These are phyloP conservation scores for Heliocidaris tuberculata DNA, from an alignment of 35 echinoderm and acorn worm genomes.

Conservation along the genomic window DNA sequence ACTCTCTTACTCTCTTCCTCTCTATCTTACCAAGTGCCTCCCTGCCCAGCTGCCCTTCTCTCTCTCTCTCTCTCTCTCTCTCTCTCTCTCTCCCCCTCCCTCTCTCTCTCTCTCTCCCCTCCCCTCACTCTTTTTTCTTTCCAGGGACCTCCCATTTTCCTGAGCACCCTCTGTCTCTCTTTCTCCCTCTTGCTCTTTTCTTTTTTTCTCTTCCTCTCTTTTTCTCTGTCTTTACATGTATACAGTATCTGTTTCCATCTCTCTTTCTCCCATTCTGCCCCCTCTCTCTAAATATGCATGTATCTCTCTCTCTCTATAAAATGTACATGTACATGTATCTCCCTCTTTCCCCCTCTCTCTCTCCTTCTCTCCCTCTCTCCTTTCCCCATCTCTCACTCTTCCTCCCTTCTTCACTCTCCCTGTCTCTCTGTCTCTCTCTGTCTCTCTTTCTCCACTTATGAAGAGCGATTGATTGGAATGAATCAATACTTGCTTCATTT, in stretches of 20 bases:
- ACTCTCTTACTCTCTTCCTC: background rate
- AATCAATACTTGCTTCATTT: background rate
- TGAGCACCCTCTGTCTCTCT: background rate
- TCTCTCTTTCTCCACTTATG: background rate
- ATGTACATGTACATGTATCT: too few species aligned
- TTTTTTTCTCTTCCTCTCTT: background rate
- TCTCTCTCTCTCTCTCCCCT: background rate
- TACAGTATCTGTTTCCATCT: background rate
- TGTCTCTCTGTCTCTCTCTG: background rate
- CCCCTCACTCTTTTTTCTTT: background rate
- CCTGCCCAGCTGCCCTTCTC: background rate
- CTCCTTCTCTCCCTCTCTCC: too few species aligned
- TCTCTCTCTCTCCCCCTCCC: too few species aligned
- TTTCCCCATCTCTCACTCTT: background rate
- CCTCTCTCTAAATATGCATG: background rate
- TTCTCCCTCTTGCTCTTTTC: background rate
- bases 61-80: too few species aligned
- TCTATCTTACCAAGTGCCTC: too few species aligned
- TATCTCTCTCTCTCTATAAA: background rate
- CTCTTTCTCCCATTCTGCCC: background rate
- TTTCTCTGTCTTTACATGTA: background rate
- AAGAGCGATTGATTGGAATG: background rate
- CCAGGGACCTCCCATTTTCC: background rate
- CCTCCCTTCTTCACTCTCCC: background rate
- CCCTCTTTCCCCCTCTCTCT: background rate